These are phyloP conservation scores for Sander vitreus DNA, from an alignment of 2,113 vertebrate species.

Conservation along the genomic window DNA sequence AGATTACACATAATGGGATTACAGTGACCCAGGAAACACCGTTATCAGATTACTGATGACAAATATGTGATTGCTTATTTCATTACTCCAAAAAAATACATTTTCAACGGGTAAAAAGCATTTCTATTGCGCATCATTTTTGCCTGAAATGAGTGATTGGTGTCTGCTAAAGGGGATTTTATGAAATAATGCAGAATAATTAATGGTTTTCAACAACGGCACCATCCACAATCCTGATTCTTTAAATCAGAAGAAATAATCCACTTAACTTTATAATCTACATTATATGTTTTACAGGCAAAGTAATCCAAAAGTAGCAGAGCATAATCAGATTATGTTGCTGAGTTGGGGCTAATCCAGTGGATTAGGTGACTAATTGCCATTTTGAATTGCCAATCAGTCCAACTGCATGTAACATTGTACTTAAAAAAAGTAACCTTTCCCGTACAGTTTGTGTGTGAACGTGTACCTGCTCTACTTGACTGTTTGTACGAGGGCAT, in stretches of 20 bases:
- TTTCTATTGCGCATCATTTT: conserved; percentile 3
- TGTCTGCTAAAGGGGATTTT: conserved; percentile 11
- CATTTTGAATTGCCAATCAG: conserved; percentile 53
- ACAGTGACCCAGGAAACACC: conserved; percentile 75
- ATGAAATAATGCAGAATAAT: conserved; percentile 15
- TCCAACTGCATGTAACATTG: neutral
- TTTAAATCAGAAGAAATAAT: conserved; percentile 66
- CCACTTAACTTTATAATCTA: conserved; percentile 68
- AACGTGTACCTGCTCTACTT: conserved; percentile 48
- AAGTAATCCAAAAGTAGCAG: conserved; percentile 70
- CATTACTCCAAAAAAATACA: conserved; percentile 35
- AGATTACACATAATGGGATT: conserved; percentile 79
- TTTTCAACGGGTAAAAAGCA: conserved; percentile 2
- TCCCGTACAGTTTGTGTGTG: neutral
- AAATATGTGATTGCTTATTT: conserved; percentile 59
- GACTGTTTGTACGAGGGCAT: conserved; percentile 60
- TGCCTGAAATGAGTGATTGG: conserved; percentile 13
- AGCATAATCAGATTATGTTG: conserved; percentile 75
- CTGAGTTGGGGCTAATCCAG: conserved; percentile 55
- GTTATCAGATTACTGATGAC: conserved; percentile 70
- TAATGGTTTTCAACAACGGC: conserved; percentile 3
- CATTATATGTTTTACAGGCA: conserved; percentile 55
- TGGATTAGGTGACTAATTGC: conserved; percentile 63
- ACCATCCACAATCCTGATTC: conserved; percentile 28
- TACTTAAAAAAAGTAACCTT: conserved; percentile 31